Evolutionary conservation across 2,888 invertebrate species (phyloP), one percentile per base, ranked within the genome.

Genomic region (Erebia epiphron): DNA sequence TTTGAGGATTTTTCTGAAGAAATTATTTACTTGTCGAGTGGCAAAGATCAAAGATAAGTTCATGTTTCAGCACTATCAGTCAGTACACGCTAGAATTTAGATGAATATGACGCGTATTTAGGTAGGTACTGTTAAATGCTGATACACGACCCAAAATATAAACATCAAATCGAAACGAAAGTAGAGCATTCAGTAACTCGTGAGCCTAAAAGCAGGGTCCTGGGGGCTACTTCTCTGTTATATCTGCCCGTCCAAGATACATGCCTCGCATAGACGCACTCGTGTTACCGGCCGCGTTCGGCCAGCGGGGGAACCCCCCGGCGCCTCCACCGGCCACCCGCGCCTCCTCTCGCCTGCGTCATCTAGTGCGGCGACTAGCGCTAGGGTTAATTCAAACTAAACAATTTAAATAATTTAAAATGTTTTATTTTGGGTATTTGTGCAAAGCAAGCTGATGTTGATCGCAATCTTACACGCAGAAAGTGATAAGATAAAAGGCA

Each of bases 201-300:
- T 77, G 79, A 82, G 79, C 81, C 82, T 86, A 80, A 84, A 87
- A 86, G 87, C 88, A 84, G 87, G 87, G 92, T 90, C 88, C 90
- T 87, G 90, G 92, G 90, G 92, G 92, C 92, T 92, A 92, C 92
- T 92, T 91, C 91, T 90, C 91, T 90, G 91, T 92, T 92, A 92
- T 93, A 93, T 93, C 92, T 92, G 92, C 89, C 89, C 90, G 92
- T 91, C 92, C 92, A 93, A 93, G 92, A 93, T 93, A 93, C 92
- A 92, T 93, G 92, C 91, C 90, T 92, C 92, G 92, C 92, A 92
- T 92, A 92, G 92, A 92, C 90, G 89, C 92, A 90, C 91, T 92
- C 92, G 92, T 91, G 91, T 92, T 92, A 92, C 92, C 92, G 92
- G 90, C 91, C 90, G 90, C 89, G 90, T 88, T 86, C 88, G 86